These are phyloP conservation scores for Echeneis naucrates DNA, from an alignment of 2,797 vertebrate genomes.

Conservation along the genomic window DNA sequence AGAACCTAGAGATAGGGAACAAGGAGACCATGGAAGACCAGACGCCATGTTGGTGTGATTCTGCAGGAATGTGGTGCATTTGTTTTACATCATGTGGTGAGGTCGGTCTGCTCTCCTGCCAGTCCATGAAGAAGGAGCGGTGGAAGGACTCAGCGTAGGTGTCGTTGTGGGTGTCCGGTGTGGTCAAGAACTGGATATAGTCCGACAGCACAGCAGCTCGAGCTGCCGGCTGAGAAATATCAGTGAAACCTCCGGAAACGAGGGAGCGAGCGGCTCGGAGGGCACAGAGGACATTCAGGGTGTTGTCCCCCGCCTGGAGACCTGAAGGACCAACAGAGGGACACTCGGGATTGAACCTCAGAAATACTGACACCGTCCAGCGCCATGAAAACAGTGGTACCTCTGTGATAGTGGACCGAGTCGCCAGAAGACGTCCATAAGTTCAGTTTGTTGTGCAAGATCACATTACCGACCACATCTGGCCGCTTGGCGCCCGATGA, in stretches of 20 bases:
- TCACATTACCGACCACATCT: slow-evolving; percentile 74
- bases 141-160: slow-evolving; percentile 82
- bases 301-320: slow-evolving; percentile 76
- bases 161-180: slow-evolving; percentile 69
- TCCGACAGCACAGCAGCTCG: slow-evolving; percentile 70
- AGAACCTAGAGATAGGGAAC: slow-evolving; percentile 62
- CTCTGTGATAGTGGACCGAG: slow-evolving; percentile 78
- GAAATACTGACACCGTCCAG: no score
- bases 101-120: slow-evolving; percentile 64
- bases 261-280: slow-evolving; percentile 60
- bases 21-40: not conserved
- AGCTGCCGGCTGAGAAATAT: slow-evolving; percentile 45
- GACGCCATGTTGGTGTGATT: no score
- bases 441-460: slow-evolving; percentile 79
- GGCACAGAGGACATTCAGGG: slow-evolving; percentile 77
- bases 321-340: slow-evolving; percentile 51
- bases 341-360: no score
- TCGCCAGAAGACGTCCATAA: slow-evolving; percentile 66
- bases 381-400: no score
- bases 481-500: not conserved
- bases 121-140: slow-evolving; percentile 78
- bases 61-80: not conserved
- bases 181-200: slow-evolving; percentile 78
- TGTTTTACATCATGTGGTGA: slow-evolving; percentile 53
- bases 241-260: not conserved